A percentile compares a stretch with the other conserved stretches of the same genome.
phyloP scores from a whole-genome alignment of 2,113 vertebrate species.

The Rhadina sibilatrix region DNA sequence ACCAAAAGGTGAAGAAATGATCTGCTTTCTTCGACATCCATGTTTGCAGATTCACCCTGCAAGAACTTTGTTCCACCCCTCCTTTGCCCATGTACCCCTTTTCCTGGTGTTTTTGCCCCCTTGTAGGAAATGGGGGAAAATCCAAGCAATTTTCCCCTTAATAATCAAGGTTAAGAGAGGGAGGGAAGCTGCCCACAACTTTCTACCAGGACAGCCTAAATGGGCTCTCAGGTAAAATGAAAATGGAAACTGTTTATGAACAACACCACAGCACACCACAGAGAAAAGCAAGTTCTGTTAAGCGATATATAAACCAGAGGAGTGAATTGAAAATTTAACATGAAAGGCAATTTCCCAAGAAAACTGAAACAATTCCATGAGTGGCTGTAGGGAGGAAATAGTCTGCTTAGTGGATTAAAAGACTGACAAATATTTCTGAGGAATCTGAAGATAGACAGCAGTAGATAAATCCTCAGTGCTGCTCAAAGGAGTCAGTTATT shows the following conservation, averaged over 20 bases:
- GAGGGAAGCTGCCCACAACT: not conserved
- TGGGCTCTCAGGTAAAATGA: not conserved
- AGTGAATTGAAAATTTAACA: not conserved
- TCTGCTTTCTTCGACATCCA: not conserved
- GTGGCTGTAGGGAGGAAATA: not conserved
- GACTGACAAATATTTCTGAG: not conserved
- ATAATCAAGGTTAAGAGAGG: not conserved
- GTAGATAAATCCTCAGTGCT: not conserved
- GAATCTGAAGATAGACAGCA: not conserved
- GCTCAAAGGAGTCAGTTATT: not conserved
- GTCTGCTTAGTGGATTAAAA: not conserved
- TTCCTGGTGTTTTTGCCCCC: not conserved
- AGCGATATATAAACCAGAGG: not conserved
- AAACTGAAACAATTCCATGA: not conserved
- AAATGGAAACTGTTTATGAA: not conserved
- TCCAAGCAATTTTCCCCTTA: not conserved
- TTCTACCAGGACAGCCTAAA: accelerated
- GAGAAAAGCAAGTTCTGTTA: not conserved
- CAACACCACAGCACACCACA: not conserved
- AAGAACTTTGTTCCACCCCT: accelerated
- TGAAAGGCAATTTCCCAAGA: not conserved
- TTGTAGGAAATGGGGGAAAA: not conserved
- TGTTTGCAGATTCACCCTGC: not conserved
- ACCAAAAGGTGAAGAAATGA: not conserved
- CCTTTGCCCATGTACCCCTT: accelerated